A percentile compares a stretch with the other conserved stretches of the same genome.
phyloP scores from a whole-genome alignment of 2,113 vertebrate genomes.

The Chaetura pelagica region DNA sequence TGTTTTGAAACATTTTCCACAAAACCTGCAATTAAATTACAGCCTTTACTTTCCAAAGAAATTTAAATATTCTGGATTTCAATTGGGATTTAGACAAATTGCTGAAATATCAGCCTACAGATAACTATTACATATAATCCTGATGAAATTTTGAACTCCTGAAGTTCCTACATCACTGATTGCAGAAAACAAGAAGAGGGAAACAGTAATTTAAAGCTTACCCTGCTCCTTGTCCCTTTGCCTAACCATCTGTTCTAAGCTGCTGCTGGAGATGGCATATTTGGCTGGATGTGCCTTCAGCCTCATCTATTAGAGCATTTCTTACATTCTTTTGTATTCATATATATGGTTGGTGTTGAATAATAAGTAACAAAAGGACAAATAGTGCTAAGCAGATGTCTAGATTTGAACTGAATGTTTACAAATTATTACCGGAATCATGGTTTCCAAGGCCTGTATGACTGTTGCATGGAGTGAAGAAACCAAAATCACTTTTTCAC shows the following conservation, averaged over 20 bases:
- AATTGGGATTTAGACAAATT: background rate
- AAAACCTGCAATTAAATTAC: background rate
- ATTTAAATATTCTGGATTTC: background rate
- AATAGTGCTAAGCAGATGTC: background rate
- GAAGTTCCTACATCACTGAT: background rate
- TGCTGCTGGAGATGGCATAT: background rate
- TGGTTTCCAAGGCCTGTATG: background rate
- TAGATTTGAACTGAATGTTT: background rate
- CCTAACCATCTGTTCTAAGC: background rate
- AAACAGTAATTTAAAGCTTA: background rate
- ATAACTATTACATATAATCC: background rate
- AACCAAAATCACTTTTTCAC: background rate
- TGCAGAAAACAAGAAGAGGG: background rate
- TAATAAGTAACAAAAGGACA: background rate
- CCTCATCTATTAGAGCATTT: constrained; percentile 2
- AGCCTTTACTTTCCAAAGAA: background rate
- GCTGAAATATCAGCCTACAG: background rate
- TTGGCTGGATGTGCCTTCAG: background rate
- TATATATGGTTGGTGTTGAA: background rate
- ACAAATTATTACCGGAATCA: background rate
- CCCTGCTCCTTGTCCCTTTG: background rate
- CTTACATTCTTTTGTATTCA: background rate
- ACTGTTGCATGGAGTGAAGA: background rate
- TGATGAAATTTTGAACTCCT: background rate
- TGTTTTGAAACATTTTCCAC: background rate